Conservation (phyloP, 2,797 vertebrate species). For the Lophotriccus pileatus region DNA sequence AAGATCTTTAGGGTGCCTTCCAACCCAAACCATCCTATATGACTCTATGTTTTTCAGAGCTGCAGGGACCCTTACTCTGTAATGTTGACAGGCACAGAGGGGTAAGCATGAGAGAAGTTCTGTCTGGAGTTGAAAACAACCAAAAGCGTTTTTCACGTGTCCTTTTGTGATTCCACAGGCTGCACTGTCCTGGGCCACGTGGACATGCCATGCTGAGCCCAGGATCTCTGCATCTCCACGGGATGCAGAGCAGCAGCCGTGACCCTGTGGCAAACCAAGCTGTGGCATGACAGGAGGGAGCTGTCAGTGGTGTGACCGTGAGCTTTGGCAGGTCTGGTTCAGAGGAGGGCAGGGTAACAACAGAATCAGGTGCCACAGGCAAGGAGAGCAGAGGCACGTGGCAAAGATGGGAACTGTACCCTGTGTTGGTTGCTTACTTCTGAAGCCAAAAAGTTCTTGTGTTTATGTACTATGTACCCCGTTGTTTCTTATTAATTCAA, state of each 20-base stretch:
- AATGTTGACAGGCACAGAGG: not conserved
- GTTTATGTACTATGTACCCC: not conserved
- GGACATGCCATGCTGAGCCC: rapidly evolving
- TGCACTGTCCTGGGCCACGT: not conserved
- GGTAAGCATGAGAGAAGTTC: not conserved
- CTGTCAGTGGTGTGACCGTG: not conserved
- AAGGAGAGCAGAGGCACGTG: not conserved
- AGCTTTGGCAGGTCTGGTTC: not conserved
- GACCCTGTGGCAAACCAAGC: not conserved
- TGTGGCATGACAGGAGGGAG: not conserved
- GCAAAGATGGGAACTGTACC: not conserved
- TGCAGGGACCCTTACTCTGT: not conserved
- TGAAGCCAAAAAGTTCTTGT: not conserved
- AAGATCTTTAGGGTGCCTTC: not conserved
- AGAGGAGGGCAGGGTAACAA: not conserved
- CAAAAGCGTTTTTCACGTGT: not conserved
- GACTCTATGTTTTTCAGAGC: not conserved
- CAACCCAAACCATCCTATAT: not conserved
- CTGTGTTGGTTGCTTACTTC: not conserved
- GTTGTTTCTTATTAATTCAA: not conserved
- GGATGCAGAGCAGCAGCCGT: not conserved
- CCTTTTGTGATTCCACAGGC: not conserved
- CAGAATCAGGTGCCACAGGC: not conserved
- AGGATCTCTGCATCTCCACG: not conserved
- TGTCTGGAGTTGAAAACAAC: not conserved